Conservation (phyloP, 2,888 invertebrate genomes). For the Phania funesta region DNA sequence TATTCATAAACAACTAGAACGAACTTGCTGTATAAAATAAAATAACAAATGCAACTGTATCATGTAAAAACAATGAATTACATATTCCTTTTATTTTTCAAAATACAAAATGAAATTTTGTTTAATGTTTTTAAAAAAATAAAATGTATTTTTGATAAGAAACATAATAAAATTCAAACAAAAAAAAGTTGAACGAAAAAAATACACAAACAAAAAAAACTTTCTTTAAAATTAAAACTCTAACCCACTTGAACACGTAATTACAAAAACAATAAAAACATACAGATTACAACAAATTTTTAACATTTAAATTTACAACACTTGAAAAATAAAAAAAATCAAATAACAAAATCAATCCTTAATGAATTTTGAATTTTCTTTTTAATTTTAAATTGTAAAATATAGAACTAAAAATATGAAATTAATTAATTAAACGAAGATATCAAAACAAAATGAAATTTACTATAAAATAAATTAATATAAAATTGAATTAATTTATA, state of each 20-base stretch:
- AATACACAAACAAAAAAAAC: constrained; percentile 11
- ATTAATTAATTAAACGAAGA: constrained; percentile 15
- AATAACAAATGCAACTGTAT: constrained; percentile 21
- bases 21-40: constrained; percentile 37
- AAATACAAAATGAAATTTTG: constrained; percentile 38
- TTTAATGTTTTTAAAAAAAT: constrained; percentile 30
- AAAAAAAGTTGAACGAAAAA: not conserved
- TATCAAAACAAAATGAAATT: constrained; percentile 30
- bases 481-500: constrained; percentile 30
- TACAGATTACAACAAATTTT: constrained; percentile 29
- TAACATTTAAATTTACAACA: constrained; percentile 31
- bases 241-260: constrained; percentile 64
- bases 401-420: constrained; percentile 13
- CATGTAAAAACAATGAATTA: constrained; percentile 47
- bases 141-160: constrained; percentile 54
- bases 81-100: constrained; percentile 18
- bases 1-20: constrained; percentile 1
- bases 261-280: constrained; percentile 51
- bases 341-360: constrained; percentile 15
- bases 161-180: constrained; percentile 16
- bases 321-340: not conserved
- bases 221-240: constrained; percentile 45
- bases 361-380: constrained; percentile 38
- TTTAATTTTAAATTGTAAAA: constrained; percentile 29
- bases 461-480: constrained; percentile 24